Percentiles rank a stretch among this genome's conserved stretches.
phyloP scores from a whole-genome alignment of 2,113 vertebrate species.

The Micronycteris hirsuta region DNA sequence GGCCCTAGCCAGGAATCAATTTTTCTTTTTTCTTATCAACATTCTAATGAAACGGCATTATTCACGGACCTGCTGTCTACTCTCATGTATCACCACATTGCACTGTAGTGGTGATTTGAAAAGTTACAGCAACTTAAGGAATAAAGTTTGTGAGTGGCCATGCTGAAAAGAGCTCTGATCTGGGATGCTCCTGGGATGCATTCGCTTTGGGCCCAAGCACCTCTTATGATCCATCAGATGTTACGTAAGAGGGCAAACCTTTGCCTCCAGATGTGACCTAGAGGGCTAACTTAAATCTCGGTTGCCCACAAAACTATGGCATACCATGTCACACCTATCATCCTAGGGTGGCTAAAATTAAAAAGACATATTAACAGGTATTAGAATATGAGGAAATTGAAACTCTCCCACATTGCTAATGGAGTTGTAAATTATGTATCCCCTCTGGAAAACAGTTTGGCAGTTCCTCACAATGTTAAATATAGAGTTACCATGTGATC shows the following conservation, averaged over 20 bases:
- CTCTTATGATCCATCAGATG: not conserved
- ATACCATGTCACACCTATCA: not conserved
- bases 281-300: not conserved
- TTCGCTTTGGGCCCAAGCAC: not conserved
- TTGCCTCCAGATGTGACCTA: not conserved
- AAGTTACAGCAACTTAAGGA: not conserved
- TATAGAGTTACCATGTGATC: not conserved
- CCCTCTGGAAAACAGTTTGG: not conserved
- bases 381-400: not conserved
- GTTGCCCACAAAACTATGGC: too few species aligned
- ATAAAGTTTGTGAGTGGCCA: not conserved
- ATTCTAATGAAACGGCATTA: not conserved
- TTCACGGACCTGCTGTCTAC: not conserved
- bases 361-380: not conserved
- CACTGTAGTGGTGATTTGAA: not conserved
- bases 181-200: not conserved
- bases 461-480: not conserved
- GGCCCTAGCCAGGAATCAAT: not conserved
- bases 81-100: not conserved
- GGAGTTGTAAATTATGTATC: not conserved
- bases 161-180: not conserved
- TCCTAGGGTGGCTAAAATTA: not conserved
- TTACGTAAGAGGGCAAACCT: not conserved
- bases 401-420: not conserved
- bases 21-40: not conserved